phyloP scores from a whole-genome alignment of 2,888 invertebrate species.

The Automeris io region DNA sequence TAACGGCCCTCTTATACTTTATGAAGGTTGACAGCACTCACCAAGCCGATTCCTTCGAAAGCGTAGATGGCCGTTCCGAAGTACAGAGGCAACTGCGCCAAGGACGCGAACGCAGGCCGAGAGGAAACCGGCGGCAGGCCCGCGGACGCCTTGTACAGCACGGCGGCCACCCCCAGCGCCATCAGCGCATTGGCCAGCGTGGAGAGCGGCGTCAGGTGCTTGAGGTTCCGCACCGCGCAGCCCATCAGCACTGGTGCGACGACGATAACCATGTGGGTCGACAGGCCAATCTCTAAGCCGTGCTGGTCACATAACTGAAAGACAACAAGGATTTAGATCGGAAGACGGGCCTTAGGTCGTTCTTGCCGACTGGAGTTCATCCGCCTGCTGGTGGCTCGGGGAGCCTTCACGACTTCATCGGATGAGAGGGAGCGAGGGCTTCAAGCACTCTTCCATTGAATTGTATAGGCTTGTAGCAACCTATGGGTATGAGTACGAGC shows the following conservation, averaged over 20 bases:
- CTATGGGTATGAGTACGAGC: too few relatives aligned
- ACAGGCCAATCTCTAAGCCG: conserved; percentile 78
- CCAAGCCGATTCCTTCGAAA: conserved; percentile 96
- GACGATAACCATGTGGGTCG: conserved; percentile 84
- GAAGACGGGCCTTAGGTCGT: too few relatives aligned
- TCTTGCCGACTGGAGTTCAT: too few relatives aligned
- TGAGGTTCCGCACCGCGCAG: conserved; percentile 89
- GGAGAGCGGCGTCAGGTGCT: conserved; percentile 93
- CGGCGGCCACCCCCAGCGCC: conserved; percentile 83
- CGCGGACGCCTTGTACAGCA: conserved; percentile 84
- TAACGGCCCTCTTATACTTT: too few relatives aligned
- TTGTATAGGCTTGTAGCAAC: too few relatives aligned
- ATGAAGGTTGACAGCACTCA: conserved; percentile 71
- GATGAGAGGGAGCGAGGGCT: too few relatives aligned
- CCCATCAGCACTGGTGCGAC: conserved; percentile 84
- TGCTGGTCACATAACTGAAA: conserved; percentile 82
- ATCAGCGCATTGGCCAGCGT: conserved; percentile 93
- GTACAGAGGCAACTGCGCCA: conserved; percentile 86
- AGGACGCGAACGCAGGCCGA: conserved; percentile 78
- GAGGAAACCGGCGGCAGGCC: conserved; percentile 81
- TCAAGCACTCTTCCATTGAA: too few relatives aligned
- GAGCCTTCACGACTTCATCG: too few relatives aligned
- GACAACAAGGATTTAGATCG: neutral
- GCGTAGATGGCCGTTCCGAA: conserved; percentile 98
- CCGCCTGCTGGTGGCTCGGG: too few relatives aligned